phyloP scores from a whole-genome alignment of 2,888 invertebrate genomes.

The Phrixothrix hirtus region DNA sequence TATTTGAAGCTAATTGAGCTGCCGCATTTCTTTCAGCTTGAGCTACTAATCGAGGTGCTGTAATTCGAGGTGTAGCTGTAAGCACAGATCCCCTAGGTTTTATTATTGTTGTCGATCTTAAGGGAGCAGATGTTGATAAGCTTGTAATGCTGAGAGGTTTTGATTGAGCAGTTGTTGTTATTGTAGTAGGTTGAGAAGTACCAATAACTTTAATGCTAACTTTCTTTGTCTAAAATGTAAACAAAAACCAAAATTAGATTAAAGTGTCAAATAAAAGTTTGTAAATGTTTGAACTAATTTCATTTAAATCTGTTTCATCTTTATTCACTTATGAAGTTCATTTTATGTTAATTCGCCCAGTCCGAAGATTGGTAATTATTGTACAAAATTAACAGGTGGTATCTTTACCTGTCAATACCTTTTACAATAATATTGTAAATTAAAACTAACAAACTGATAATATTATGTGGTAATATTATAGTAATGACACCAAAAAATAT shows the following conservation, averaged over 20 bases:
- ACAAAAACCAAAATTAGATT: neutral
- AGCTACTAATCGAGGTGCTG: conserved; percentile 61
- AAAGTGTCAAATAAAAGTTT: neutral
- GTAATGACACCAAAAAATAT: too few relatives aligned
- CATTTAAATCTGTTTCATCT: neutral
- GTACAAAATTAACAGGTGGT: too few relatives aligned
- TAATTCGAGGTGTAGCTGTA: conserved; percentile 40
- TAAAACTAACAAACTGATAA: too few relatives aligned
- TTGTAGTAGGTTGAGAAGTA: conserved; percentile 25
- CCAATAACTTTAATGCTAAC: conserved; percentile 48
- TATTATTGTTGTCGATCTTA: conserved; percentile 37
- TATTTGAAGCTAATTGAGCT: conserved; percentile 55
- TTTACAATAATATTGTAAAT: too few relatives aligned
- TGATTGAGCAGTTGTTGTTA: conserved; percentile 36
- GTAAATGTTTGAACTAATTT: neutral
- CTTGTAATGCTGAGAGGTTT: conserved; percentile 42
- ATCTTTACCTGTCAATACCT: too few relatives aligned
- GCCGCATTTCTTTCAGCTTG: conserved; percentile 60
- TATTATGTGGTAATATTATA: too few relatives aligned
- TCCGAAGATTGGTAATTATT: too few relatives aligned
- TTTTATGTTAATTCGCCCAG: too few relatives aligned
- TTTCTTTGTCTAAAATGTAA: conserved; percentile 49
- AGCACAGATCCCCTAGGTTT: conserved; percentile 47
- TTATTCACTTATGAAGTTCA: too few relatives aligned
- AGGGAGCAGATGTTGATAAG: conserved; percentile 37